Conservation (phyloP, 2,797 vertebrate species). For the Spinus pinus region DNA sequence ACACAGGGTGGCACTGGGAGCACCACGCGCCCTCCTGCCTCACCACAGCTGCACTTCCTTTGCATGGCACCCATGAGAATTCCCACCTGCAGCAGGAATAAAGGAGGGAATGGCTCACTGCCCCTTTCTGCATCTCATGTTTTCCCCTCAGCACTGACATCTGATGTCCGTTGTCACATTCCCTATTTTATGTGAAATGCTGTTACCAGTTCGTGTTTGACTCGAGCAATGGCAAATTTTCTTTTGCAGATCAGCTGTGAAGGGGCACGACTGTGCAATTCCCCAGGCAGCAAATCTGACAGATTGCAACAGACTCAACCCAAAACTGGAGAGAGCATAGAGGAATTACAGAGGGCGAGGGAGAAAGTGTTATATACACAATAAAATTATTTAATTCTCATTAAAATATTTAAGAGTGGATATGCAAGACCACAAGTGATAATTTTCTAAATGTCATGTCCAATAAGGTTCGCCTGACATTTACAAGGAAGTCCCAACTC, state of each 20-base stretch:
- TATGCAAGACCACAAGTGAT: constrained; percentile 48
- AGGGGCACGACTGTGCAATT: constrained; percentile 24
- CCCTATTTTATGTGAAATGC: constrained; percentile 10
- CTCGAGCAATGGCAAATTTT: constrained; percentile 26
- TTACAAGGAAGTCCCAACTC: constrained; percentile 68
- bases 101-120: background rate
- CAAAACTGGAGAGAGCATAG: background rate
- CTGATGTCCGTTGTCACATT: constrained; percentile 39
- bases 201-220: constrained; percentile 35
- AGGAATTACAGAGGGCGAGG: background rate
- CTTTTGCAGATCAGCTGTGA: constrained; percentile 46
- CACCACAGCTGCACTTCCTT: rapidly evolving
- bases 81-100: background rate
- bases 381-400: constrained; percentile 51
- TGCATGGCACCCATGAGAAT: rapidly evolving
- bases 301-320: background rate
- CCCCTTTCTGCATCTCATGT: background rate
- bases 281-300: constrained; percentile 8
- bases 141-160: background rate
- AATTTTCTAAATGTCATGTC: constrained; percentile 78
- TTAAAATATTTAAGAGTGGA: constrained; percentile 53
- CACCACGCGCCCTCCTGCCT: rapidly evolving
- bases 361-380: constrained; percentile 25
- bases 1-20: background rate
- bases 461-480: constrained; percentile 73